Evolutionary conservation across 2,888 invertebrate species (phyloP), one percentile per base, ranked within the genome.

Genomic region (Caenorhabditis sinica): DNA sequence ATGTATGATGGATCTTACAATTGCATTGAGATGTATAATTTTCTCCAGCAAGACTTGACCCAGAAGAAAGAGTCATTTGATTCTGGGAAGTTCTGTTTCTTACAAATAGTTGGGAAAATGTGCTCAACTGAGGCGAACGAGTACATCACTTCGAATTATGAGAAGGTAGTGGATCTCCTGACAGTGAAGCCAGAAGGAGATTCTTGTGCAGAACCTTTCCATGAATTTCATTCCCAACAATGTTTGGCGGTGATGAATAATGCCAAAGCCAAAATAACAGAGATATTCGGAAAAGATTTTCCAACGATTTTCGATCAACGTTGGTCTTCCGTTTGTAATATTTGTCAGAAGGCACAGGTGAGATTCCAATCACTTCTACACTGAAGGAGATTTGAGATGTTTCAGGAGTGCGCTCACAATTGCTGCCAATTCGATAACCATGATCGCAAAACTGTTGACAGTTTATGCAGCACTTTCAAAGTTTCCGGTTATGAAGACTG

Each of bases 121-220:
- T 65, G 65, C 28, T 65, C 65, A n/a, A 2, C 30, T 30, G 45
- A 65, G 45, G 28, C 45, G 2, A 23, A n/a, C 5, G 45, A 45
- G 20, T 65, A 17, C 23, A 15, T 65, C 11, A 30, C 25, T 30
- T 30, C 17, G 1, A 65, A 65, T 23, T 65, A 65, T 13, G 45
- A 65, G 9, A 45, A 45, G 9, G 9, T 65, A 9, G 65, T 65
- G n/a, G 17, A 45, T n/a, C n/a, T 30, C 6, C 30, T 65, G 65
- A 65, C 65, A 20, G 45, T 45, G n/a, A 65, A 65, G 30, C 65
- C 65, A 17, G 45, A 28, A 15, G 45, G 45, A 8, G 65, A 45
- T 0, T 17, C 45, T n/a, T 65, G 65, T 65, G 65, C 63, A 23
- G 63, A 63, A 43, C 63, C 63, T 11, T 63, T 63, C 23, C 43